A percentile compares a stretch with the other conserved stretches of the same genome.
Evolutionary conservation across 2,888 invertebrate species (phyloP).

Genomic region (Loripinus fragilis): DNA sequence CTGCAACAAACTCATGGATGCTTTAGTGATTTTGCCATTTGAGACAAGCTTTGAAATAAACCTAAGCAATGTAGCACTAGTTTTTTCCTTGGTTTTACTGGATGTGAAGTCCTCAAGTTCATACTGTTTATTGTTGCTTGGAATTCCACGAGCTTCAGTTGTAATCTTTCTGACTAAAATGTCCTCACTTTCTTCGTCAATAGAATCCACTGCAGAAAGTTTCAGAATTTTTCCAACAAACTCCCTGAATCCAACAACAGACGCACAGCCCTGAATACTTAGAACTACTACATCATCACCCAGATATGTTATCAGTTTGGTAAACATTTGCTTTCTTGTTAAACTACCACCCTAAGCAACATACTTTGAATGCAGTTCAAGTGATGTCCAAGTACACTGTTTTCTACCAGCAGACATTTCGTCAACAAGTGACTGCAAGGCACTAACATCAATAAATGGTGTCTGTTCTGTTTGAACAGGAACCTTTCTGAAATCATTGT

Average conservation of each 20-base stretch:
- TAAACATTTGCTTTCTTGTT: slow-evolving; percentile 24
- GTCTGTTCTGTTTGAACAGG: not conserved
- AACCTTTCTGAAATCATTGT: slow-evolving; percentile 5
- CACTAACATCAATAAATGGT: not conserved
- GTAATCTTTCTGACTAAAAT: slow-evolving; percentile 6
- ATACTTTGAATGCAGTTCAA: slow-evolving; percentile 22
- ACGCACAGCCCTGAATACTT: slow-evolving; percentile 24
- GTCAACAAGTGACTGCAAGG: slow-evolving; percentile 3
- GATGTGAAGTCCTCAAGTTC: not conserved
- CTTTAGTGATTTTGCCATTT: slow-evolving; percentile 21
- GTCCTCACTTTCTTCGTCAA: slow-evolving; percentile 13
- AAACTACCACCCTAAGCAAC: slow-evolving; percentile 6
- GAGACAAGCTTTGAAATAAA: slow-evolving; percentile 10
- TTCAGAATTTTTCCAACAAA: slow-evolving; percentile 26
- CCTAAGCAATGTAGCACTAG: slow-evolving; percentile 12
- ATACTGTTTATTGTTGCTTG: slow-evolving; percentile 1
- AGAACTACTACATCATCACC: slow-evolving; percentile 8
- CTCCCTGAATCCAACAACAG: slow-evolving; percentile 29
- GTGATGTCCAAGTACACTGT: slow-evolving; percentile 10
- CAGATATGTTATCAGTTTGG: not conserved
- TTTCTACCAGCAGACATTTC: not conserved
- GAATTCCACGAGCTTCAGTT: slow-evolving; percentile 5
- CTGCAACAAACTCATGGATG: slow-evolving; percentile 15
- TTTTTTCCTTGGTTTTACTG: slow-evolving; percentile 7
- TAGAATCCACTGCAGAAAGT: slow-evolving; percentile 9